A percentile compares a stretch with the other conserved stretches of the same genome.
Conservation (phyloP, 2,888 invertebrate species). For the Magallana nippona region DNA sequence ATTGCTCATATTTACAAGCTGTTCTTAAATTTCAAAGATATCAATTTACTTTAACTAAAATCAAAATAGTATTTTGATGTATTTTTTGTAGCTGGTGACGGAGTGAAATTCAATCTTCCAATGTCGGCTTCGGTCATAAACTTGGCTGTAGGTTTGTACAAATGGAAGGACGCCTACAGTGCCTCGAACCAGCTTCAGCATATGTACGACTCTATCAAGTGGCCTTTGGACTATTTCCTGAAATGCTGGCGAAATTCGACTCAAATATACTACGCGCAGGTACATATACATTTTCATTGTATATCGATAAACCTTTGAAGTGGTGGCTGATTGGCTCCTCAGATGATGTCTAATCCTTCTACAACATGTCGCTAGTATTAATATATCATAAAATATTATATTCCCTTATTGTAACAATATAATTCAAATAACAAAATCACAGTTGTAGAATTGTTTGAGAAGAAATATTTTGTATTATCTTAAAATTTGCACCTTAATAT, state of each 20-base stretch:
- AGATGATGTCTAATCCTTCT: no score
- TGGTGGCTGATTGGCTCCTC: no score
- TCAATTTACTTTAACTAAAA: neutral
- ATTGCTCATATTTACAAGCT: no score
- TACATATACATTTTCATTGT: constrained; percentile 45
- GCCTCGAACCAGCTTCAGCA: constrained; percentile 58
- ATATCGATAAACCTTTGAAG: neutral
- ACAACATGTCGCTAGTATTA: no score
- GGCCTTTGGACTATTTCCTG: constrained; percentile 84
- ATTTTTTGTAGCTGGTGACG: constrained; percentile 58
- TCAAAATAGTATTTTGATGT: neutral
- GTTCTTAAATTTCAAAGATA: no score
- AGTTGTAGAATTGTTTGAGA: no score
- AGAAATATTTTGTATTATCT: no score
- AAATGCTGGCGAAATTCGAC: constrained; percentile 69
- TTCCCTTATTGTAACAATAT: no score
- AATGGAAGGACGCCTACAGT: constrained; percentile 59
- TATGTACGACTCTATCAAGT: constrained; percentile 79
- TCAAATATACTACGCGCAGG: constrained; percentile 58
- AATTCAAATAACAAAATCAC: no score
- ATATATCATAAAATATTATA: no score
- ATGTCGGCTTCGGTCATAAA: constrained; percentile 59
- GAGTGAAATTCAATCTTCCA: constrained; percentile 64
- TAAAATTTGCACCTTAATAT: no score
- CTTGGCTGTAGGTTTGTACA: constrained; percentile 57